These are phyloP conservation scores for Brachirus orientalis DNA, from an alignment of 2,113 vertebrate genomes.

Conservation along the genomic window DNA sequence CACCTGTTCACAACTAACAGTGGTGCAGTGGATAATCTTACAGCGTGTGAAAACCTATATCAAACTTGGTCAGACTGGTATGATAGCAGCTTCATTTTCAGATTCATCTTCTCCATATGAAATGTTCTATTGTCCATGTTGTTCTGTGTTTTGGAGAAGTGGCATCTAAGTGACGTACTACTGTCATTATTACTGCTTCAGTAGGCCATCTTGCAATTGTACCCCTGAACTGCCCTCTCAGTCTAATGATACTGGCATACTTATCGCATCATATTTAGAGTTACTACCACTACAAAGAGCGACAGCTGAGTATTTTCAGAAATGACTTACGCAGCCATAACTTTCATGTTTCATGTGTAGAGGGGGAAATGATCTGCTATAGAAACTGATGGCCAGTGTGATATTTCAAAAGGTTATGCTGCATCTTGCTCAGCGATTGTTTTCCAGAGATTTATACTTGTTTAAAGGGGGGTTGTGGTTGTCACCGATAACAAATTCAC, in stretches of 20 bases:
- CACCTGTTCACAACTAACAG: no score
- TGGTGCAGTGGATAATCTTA: no score
- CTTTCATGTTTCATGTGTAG: slow-evolving; percentile 53
- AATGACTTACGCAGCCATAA: slow-evolving; percentile 51
- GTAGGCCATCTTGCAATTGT: slow-evolving; percentile 15
- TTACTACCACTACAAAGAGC: slow-evolving; percentile 31
- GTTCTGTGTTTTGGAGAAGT: slow-evolving; percentile 3
- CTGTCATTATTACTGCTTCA: slow-evolving; percentile 31
- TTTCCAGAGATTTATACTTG: slow-evolving; percentile 80
- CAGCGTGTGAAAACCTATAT: no score
- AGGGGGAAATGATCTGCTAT: slow-evolving; percentile 46
- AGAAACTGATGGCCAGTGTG: slow-evolving; percentile 74
- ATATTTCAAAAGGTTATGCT: slow-evolving; percentile 85
- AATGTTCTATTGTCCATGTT: slow-evolving; percentile 13
- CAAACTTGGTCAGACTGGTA: no score
- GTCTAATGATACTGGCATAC: slow-evolving; percentile 34
- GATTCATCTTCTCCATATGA: slow-evolving; percentile 10
- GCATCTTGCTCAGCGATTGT: slow-evolving; percentile 77
- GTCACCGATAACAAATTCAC: slow-evolving; percentile 82
- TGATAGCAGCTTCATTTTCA: no score
- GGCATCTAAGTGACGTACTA: slow-evolving; percentile 6
- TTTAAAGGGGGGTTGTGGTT: slow-evolving; percentile 76
- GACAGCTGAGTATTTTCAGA: slow-evolving; percentile 14
- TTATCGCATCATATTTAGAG: slow-evolving; percentile 48
- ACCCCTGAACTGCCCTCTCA: slow-evolving; percentile 7